These are phyloP conservation scores for Caenorhabditis macrosperma DNA, from an alignment of 2,888 invertebrate species.

Conservation along the genomic window DNA sequence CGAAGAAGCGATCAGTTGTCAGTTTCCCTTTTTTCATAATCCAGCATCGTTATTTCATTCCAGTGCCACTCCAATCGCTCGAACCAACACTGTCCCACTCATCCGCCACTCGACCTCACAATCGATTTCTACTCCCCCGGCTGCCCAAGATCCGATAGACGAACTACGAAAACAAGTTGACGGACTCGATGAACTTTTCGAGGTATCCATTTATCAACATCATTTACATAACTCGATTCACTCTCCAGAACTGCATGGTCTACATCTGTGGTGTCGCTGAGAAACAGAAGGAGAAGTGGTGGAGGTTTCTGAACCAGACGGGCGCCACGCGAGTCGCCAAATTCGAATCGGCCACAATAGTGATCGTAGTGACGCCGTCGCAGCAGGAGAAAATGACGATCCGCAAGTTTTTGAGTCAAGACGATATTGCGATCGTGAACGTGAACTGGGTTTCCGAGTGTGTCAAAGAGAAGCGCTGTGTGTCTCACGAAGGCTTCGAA, in stretches of 20 bases:
- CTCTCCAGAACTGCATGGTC: constrained; percentile 31
- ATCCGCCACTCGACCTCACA: constrained; percentile 4
- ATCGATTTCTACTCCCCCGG: background rate
- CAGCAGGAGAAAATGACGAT: constrained; percentile 27
- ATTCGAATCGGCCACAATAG: constrained; percentile 63
- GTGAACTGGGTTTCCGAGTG: constrained; percentile 62
- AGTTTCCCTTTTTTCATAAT: background rate
- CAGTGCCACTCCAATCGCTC: constrained; percentile 15
- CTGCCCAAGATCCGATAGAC: constrained; percentile 23
- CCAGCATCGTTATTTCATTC: background rate
- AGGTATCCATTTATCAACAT: constrained; percentile 24
- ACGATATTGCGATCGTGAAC: constrained; percentile 55
- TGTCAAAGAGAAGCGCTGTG: constrained; percentile 41
- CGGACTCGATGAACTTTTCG: constrained; percentile 47
- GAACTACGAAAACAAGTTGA: constrained; percentile 12
- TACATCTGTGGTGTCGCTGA: constrained; percentile 31
- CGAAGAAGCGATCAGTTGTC: constrained; percentile 13
- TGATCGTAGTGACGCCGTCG: constrained; percentile 53
- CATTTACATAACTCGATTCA: too few relatives aligned
- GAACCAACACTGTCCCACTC: background rate
- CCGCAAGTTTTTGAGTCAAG: constrained; percentile 18
- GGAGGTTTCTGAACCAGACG: constrained; percentile 52
- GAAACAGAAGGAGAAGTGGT: constrained; percentile 43
- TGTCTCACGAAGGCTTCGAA: constrained; percentile 35
- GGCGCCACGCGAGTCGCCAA: constrained; percentile 60